Percentiles rank a stretch among this genome's conserved stretches.
phyloP scores from a whole-genome alignment of 2,113 vertebrate genomes.

The Psophia crepitans region DNA sequence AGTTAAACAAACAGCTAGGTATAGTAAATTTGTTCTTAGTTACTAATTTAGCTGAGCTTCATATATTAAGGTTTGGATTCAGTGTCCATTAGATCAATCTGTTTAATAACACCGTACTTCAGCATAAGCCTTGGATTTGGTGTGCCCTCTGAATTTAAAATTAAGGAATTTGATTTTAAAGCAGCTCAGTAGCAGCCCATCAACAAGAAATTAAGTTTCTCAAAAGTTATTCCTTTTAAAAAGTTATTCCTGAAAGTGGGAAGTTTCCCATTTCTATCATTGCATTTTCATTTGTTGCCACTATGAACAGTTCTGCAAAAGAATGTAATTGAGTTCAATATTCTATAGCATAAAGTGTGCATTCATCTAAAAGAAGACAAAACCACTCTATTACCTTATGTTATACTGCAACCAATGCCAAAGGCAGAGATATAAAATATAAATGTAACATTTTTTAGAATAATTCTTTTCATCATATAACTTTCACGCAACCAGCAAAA shows the following conservation, averaged over 20 bases:
- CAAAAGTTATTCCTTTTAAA: not conserved
- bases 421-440: slow-evolving; percentile 15
- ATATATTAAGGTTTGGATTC: not conserved
- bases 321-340: slow-evolving; percentile 12
- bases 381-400: not conserved
- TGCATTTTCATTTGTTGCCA: not conserved
- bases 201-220: not conserved
- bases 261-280: not conserved
- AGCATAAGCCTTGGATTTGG: not conserved
- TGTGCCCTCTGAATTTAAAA: not conserved
- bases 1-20: not conserved
- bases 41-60: not conserved
- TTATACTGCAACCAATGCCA: not conserved
- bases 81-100: not conserved
- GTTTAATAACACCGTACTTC: not conserved
- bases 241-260: not conserved
- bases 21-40: not conserved
- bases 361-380: not conserved
- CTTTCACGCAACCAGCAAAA: not conserved
- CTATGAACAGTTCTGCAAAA: not conserved
- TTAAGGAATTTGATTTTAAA: not conserved
- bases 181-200: not conserved
- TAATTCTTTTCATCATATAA: not conserved
- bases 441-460: not conserved
- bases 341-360: not conserved